Base-by-base conservation (phyloP, 2,888 invertebrate species). In the Campoplex capitator region DNA sequence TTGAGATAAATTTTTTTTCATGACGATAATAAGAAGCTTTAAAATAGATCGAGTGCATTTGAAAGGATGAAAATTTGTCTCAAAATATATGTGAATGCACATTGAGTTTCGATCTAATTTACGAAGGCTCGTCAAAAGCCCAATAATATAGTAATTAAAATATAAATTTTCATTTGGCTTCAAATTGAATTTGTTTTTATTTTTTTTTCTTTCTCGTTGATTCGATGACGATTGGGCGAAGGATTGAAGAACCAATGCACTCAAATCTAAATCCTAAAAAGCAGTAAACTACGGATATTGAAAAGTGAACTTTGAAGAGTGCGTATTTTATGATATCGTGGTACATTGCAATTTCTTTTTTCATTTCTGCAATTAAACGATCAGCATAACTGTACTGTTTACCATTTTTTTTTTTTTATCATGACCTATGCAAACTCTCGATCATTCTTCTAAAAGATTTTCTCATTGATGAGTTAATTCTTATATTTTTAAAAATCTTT, bases 261-360 rank as follows among this genome's bases (percentile, higher is more conserved):
- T 79, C 56, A 73, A 85, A 78, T 88, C 35, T 51, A 82, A 65
- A 84, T 88, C 65, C 87, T 87, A 88, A 87, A 88, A 88, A 86
- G 85, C 84, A 65, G 85, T 85, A 88, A 83, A 79, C 88, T 81
- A 89, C 80, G 75, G 82, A 18, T 83, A 84, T 84, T 78, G 82
- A 88, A 85, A 83, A 83, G 38, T 62, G 71, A 54, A 32, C 58
- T 32, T 38, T 68, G 80, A 86, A 87, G 88, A 85, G 85, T 71
- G 32, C 71, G 51, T 70, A 18, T 16, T 62, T 51, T n/a, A 51
- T n/a, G 35, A 18, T 67, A n/a, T 23, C 23, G 23, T 68, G n/a
- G 68, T 42, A 68, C 42, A 9, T 68, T 51, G 23, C 13, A 38
- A 38, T 3, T 38, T 4, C 1, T 38, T 85, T 76, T 67, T 84